These are phyloP conservation scores for Chondrosia reniformis DNA, from an alignment of 37 sponge, comb jelly and placozoan genomes.

Conservation along the genomic window DNA sequence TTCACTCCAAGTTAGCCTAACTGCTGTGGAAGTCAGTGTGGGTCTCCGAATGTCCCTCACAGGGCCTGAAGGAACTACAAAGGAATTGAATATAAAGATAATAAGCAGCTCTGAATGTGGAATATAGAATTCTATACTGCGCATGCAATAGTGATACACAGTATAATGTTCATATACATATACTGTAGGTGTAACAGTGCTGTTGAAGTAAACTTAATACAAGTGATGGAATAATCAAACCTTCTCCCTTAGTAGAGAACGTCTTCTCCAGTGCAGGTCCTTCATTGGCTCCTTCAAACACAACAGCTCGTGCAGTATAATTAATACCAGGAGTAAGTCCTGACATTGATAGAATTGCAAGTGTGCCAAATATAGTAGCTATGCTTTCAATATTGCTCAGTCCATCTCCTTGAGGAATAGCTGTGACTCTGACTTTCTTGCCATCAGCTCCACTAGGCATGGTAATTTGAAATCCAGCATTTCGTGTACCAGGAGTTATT, in stretches of 20 bases:
- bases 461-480: too few relatives aligned
- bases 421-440: too few relatives aligned
- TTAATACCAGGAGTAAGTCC: background rate
- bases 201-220: too few relatives aligned
- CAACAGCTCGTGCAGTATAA: slow-evolving; percentile 7
- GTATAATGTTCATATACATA: too few relatives aligned
- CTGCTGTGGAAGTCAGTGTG: background rate
- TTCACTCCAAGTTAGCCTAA: slow-evolving; percentile 9
- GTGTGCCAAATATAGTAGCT: background rate
- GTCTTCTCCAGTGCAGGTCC: background rate
- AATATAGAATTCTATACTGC: too few relatives aligned
- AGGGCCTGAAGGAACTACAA: slow-evolving; percentile 14
- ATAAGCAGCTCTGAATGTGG: background rate
- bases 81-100: background rate
- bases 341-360: background rate
- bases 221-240: too few relatives aligned
- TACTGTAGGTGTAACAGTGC: too few relatives aligned
- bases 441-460: too few relatives aligned
- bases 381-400: too few relatives aligned
- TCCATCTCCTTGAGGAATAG: too few relatives aligned
- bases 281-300: background rate
- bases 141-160: too few relatives aligned
- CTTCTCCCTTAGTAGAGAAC: background rate
- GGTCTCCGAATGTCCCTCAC: background rate
- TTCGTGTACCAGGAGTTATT: too few relatives aligned